Evolutionary conservation across 1,140 invertebrate genomes (phyloP).

Genomic region (Semibalanus balanoides): DNA sequence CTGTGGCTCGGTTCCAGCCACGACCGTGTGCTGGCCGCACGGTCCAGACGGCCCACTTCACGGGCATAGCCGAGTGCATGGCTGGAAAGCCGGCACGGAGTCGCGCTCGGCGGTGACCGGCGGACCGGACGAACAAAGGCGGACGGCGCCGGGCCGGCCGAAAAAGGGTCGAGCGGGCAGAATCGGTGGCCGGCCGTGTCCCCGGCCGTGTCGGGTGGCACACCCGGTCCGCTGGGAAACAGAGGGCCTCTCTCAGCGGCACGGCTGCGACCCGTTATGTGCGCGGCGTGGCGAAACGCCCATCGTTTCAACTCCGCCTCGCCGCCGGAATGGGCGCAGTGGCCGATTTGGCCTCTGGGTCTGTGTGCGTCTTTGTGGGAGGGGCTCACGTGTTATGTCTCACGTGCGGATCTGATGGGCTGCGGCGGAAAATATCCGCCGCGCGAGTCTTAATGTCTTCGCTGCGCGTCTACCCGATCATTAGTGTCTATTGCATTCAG

Average conservation of each 20-base stretch:
- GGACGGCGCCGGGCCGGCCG: not conserved
- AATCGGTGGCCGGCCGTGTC: not conserved
- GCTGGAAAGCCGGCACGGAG: no score
- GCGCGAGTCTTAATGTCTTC: not conserved
- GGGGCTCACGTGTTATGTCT: no score
- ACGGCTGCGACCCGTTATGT: not conserved
- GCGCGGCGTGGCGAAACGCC: not conserved
- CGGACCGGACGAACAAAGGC: not conserved
- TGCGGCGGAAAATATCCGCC: no score
- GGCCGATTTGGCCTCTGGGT: no score
- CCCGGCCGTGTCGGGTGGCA: not conserved
- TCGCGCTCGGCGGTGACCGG: not conserved
- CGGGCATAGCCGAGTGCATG: not conserved
- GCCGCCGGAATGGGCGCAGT: no score
- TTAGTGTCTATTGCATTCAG: not conserved
- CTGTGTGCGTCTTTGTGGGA: not conserved
- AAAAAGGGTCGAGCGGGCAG: not conserved
- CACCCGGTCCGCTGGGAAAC: not conserved
- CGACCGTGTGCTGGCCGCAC: no score
- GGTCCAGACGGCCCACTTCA: not conserved
- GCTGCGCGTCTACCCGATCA: not conserved
- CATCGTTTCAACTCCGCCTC: no score
- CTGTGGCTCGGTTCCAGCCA: no score
- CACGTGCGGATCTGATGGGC: no score
- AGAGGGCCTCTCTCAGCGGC: not conserved